These are phyloP conservation scores for Origma solitaria DNA, from an alignment of 2,113 vertebrate species.

Conservation along the genomic window DNA sequence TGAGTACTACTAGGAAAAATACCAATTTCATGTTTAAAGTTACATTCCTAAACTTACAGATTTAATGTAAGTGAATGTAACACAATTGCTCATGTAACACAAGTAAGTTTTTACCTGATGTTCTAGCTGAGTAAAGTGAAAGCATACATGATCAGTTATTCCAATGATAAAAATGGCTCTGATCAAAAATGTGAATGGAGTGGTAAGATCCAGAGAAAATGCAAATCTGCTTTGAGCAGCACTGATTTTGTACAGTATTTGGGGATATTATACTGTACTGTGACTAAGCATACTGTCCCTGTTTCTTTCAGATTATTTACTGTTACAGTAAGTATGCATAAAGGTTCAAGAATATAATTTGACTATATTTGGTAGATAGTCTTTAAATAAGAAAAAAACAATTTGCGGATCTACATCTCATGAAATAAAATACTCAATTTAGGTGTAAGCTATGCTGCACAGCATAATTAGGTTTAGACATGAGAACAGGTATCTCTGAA, in stretches of 20 bases:
- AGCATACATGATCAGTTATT: not conserved
- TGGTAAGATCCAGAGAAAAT: not conserved
- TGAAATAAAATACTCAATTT: not conserved
- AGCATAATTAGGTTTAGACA: not conserved
- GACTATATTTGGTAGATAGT: not conserved
- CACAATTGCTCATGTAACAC: not conserved
- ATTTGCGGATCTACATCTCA: not conserved
- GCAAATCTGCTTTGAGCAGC: not conserved
- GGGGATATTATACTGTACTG: not conserved
- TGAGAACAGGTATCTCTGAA: not conserved
- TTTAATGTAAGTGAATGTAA: not conserved
- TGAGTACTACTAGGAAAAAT: conserved; percentile 51
- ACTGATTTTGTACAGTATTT: not conserved
- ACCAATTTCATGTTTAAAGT: not conserved
- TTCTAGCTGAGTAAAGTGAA: not conserved
- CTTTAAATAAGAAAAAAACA: not conserved
- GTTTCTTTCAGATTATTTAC: not conserved
- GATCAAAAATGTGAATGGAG: not conserved
- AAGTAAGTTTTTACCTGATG: not conserved
- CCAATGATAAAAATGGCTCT: not conserved
- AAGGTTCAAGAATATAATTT: not conserved
- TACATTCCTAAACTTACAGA: not conserved
- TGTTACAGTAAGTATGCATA: not conserved
- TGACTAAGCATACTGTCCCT: not conserved
- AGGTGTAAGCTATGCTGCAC: not conserved